Base-by-base conservation (phyloP, 2,113 vertebrate species). In the Peromyscus leucopus region DNA sequence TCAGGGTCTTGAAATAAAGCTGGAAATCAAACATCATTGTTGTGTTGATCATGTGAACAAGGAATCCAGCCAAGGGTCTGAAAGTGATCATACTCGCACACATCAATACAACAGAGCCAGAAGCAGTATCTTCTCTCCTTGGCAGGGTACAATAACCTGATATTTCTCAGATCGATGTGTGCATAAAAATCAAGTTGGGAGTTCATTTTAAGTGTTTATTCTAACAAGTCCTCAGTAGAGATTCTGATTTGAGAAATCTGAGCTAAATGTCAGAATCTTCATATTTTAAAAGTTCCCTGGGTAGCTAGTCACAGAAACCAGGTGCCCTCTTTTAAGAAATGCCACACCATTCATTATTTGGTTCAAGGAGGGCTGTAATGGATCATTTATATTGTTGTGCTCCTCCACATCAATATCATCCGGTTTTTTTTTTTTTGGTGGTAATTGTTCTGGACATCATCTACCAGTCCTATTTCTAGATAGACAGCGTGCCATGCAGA, bases 51-150 rank as follows among this genome's bases (percentile, higher is more conserved):
- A 67, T 1, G 1, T 12, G 4, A 78, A 26, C 33, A 36, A 31
- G 10, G 59, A 59, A 33, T 24, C 16, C 2, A 61, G 12, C 24
- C 36, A 63, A 80, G 19, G 17, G 4, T 11, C 46, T 26, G 2
- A 15, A 1, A 7, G 15, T 36, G 1, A 51, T 3, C 5, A 13
- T 10, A 36, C 2, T 69, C 15, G 11, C 17, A 91, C 10, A 2
- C 7, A 10, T 85, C 28, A 74, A 65, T 82, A 15, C 7, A 48
- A 4, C 24, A 57, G 4, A 46, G 7, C 28, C 24, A 78, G 22
- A 15, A 1, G 17, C 48, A 89, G 57, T 1, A 13, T 1, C 19
- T 87, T 90, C 26, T 78, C 15, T 74, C 2, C 48, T 28, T 19
- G 51, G 36, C 36, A 75, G 31, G 5, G 9, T 75, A 42, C 42